Percentiles rank a stretch among this genome's conserved stretches.
Evolutionary conservation across 2,797 vertebrate species (phyloP).

Genomic region (Xiphophorus birchmanni): DNA sequence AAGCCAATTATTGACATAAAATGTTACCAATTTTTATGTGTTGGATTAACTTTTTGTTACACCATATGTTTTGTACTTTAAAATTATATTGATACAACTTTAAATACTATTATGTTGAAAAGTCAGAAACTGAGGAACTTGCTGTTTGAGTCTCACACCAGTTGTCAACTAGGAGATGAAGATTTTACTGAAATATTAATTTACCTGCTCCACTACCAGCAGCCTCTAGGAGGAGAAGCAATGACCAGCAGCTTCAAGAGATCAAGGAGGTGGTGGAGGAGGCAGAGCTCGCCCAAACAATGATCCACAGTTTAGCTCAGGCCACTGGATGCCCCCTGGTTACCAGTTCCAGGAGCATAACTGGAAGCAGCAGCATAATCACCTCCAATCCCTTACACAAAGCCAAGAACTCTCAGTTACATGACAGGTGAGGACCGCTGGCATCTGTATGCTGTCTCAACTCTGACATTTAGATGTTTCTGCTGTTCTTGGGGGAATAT

Average conservation of each 20-base stretch:
- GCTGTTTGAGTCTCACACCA: too few relatives aligned
- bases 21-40: too few relatives aligned
- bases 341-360: constrained; percentile 85
- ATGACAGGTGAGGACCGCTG: constrained; percentile 74
- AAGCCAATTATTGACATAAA: too few relatives aligned
- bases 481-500: background rate
- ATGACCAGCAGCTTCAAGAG: constrained; percentile 83
- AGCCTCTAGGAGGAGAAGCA: constrained; percentile 74
- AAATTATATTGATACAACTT: too few relatives aligned
- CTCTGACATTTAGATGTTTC: constrained; percentile 1
- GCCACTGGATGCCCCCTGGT: constrained; percentile 78
- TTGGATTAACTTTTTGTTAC: too few relatives aligned
- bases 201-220: background rate
- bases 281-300: constrained; percentile 76
- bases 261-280: constrained; percentile 86
- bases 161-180: too few relatives aligned
- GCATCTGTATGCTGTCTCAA: background rate
- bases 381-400: constrained; percentile 79
- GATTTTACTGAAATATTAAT: too few relatives aligned
- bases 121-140: too few relatives aligned
- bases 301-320: constrained; percentile 82
- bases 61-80: too few relatives aligned
- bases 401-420: constrained; percentile 82
- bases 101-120: too few relatives aligned
- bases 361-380: constrained; percentile 78